A percentile compares a stretch with the other conserved stretches of the same genome.
These are phyloP conservation scores for Serinus canaria DNA, from an alignment of 2,113 vertebrate genomes.

Conservation along the genomic window DNA sequence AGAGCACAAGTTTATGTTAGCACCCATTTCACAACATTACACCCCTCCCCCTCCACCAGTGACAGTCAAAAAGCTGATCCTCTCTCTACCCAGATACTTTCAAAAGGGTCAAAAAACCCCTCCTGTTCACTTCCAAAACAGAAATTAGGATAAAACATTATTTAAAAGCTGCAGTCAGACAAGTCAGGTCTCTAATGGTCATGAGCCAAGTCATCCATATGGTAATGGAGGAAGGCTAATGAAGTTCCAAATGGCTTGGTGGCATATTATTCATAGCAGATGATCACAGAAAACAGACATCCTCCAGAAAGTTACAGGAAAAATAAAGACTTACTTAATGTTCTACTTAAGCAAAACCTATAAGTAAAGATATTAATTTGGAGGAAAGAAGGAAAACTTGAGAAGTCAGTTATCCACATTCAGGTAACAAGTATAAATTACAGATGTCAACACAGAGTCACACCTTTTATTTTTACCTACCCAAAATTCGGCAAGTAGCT, in stretches of 20 bases:
- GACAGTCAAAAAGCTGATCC: not conserved
- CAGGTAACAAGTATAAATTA: not conserved
- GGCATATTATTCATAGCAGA: not conserved
- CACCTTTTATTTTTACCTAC: not conserved
- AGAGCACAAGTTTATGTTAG: not conserved
- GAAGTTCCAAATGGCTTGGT: constrained; percentile 26
- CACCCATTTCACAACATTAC: not conserved
- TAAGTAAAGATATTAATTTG: not conserved
- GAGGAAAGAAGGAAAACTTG: not conserved
- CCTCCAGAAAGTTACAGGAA: not conserved
- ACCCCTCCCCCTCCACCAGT: not conserved
- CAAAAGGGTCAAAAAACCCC: not conserved
- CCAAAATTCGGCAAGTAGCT: not conserved
- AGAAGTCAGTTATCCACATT: not conserved
- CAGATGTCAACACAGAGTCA: not conserved
- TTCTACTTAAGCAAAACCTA: not conserved
- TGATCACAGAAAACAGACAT: not conserved
- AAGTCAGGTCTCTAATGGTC: not conserved
- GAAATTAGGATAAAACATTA: not conserved
- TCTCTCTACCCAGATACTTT: not conserved
- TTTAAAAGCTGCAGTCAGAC: constrained; percentile 3
- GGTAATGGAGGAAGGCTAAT: not conserved
- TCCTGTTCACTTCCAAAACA: not conserved
- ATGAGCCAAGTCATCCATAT: not conserved
- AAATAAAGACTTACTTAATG: not conserved